phyloP scores from a whole-genome alignment of 2,888 invertebrate genomes.

The Dorcus parallelipipedus region DNA sequence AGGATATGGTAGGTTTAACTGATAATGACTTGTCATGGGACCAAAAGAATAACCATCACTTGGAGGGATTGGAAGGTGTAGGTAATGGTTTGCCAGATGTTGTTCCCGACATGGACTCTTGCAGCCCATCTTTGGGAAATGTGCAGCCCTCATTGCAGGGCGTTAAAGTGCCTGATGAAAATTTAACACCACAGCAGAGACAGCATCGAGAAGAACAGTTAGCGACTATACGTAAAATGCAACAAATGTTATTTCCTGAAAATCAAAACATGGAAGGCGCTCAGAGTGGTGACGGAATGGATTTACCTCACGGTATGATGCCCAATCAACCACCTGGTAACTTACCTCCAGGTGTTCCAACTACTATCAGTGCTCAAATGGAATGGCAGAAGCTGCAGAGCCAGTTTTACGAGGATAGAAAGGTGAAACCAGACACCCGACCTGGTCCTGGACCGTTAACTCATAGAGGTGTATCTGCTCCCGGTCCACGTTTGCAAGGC shows the following conservation, averaged over 20 bases:
- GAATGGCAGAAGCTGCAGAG: constrained; percentile 92
- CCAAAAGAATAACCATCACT: constrained; percentile 45
- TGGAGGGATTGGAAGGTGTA: constrained; percentile 46
- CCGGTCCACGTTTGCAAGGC: constrained; percentile 60
- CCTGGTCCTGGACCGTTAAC: constrained; percentile 37
- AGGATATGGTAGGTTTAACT: constrained; percentile 47
- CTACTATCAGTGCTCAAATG: constrained; percentile 61
- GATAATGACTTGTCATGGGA: constrained; percentile 54
- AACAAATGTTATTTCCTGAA: constrained; percentile 88
- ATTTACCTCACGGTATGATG: constrained; percentile 22
- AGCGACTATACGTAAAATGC: constrained; percentile 88
- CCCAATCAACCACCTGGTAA: constrained; percentile 21
- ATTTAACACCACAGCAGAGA: constrained; percentile 92
- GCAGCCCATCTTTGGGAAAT: constrained; percentile 53
- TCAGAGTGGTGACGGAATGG: constrained; percentile 12
- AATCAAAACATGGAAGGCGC: constrained; percentile 49
- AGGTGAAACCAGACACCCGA: constrained; percentile 29
- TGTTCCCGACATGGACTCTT: constrained; percentile 48
- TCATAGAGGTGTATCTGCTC: constrained; percentile 27
- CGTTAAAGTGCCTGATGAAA: constrained; percentile 93
- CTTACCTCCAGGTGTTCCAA: constrained; percentile 21
- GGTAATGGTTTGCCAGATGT: constrained; percentile 47
- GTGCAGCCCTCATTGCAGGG: constrained; percentile 64
- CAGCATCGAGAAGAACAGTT: constrained; percentile 91
- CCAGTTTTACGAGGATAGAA: constrained; percentile 75